A percentile compares a stretch with the other conserved stretches of the same genome.
phyloP scores from a whole-genome alignment of 1,140 invertebrate species.

The Pseudoatta argentina region DNA sequence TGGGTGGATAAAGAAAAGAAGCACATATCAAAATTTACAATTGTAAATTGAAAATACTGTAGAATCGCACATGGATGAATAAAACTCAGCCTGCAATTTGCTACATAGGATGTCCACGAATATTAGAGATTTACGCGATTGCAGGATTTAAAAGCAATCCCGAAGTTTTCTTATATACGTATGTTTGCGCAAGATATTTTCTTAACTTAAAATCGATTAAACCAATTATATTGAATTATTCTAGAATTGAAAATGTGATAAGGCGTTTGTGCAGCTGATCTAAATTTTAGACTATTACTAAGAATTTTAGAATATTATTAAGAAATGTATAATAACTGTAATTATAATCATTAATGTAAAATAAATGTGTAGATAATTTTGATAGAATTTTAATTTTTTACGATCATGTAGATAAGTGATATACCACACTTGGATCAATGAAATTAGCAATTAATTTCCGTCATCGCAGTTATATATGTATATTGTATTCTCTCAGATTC shows the following conservation, averaged over 20 bases:
- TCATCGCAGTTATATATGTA: too few species aligned
- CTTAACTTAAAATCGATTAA: background rate
- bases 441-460: too few species aligned
- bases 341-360: too few species aligned
- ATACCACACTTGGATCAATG: too few species aligned
- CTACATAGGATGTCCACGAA: background rate
- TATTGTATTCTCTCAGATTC: too few species aligned
- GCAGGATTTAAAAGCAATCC: background rate
- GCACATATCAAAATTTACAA: background rate
- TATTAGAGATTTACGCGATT: too few species aligned
- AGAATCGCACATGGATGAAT: background rate
- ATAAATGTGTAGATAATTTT: too few species aligned
- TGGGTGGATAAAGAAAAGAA: background rate
- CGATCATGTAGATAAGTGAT: too few species aligned
- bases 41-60: too few species aligned
- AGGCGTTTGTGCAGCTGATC: background rate
- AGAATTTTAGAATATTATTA: background rate
- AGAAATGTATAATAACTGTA: background rate
- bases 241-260: background rate
- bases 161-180: background rate
- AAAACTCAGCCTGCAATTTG: conserved; percentile 32
- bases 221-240: background rate
- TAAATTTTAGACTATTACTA: background rate
- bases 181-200: background rate
- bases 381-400: too few species aligned